Evolutionary conservation across 2,797 vertebrate species (phyloP).

Genomic region (Thalassophryne amazonica): DNA sequence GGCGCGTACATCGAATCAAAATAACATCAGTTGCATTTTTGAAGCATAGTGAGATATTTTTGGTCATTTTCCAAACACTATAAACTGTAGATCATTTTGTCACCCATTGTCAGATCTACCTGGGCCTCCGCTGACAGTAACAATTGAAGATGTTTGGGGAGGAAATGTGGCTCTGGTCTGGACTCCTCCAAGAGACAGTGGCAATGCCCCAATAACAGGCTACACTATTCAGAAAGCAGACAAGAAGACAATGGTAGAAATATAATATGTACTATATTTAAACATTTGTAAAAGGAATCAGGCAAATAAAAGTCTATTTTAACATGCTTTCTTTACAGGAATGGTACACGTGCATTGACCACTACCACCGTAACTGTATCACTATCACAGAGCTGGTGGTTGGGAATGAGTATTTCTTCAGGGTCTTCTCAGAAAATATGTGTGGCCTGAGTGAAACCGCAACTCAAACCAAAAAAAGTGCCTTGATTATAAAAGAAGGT

Average conservation of each 20-base stretch:
- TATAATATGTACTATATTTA: background rate
- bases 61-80: background rate
- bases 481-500: conserved; percentile 95
- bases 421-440: conserved; percentile 95
- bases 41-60: background rate
- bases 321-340: conserved; percentile 74
- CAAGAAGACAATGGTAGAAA: conserved; percentile 94
- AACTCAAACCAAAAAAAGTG: conserved; percentile 91
- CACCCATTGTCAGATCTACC: conserved; percentile 83
- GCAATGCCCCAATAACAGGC: conserved; percentile 93
- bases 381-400: conserved; percentile 94
- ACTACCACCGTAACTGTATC: conserved; percentile 92
- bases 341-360: conserved; percentile 96
- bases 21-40: background rate
- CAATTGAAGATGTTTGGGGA: conserved; percentile 95
- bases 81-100: background rate
- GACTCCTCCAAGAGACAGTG: conserved; percentile 90
- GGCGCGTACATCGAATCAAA: no score
- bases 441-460: conserved; percentile 91
- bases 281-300: background rate
- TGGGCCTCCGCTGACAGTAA: conserved; percentile 87
- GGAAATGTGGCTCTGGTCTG: conserved; percentile 94
- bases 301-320: background rate
- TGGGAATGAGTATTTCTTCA: conserved; percentile 98
- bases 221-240: conserved; percentile 99